Conservation (phyloP, 2,113 vertebrate genomes). For the Poeciliopsis turrubarensis region DNA sequence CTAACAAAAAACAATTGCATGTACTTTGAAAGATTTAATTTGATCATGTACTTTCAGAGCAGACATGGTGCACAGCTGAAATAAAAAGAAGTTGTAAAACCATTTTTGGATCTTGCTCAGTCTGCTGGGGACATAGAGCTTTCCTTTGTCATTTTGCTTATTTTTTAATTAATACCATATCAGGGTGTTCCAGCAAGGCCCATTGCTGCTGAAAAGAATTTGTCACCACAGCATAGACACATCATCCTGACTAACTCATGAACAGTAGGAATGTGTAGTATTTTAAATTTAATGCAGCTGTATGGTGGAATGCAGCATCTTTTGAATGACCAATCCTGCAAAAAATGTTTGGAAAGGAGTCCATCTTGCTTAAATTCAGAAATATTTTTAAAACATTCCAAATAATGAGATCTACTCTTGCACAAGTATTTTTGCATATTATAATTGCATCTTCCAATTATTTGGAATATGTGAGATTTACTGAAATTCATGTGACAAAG, state of each 20-base stretch:
- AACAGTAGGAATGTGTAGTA: slow-evolving; percentile 14
- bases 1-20: background rate
- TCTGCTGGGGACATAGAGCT: slow-evolving; percentile 16
- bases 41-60: background rate
- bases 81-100: slow-evolving; percentile 10
- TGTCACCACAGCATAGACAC: slow-evolving; percentile 61
- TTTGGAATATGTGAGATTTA: background rate
- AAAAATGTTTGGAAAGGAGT: background rate
- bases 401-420: background rate
- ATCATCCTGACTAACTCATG: slow-evolving; percentile 58
- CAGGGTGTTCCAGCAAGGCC: slow-evolving; percentile 38
- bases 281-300: slow-evolving; percentile 8
- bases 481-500: background rate
- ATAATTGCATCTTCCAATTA: background rate
- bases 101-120: slow-evolving; percentile 19
- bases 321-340: background rate
- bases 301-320: background rate
- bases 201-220: slow-evolving; percentile 50
- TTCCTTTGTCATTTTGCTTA: slow-evolving; percentile 45
- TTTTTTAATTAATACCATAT: slow-evolving; percentile 23
- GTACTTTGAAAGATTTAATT: background rate
- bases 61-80: background rate
- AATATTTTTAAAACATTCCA: background rate
- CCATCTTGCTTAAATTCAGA: background rate
- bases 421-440: background rate